Evolutionary conservation across 2,797 vertebrate genomes (phyloP).

Genomic region (Xiphophorus birchmanni): DNA sequence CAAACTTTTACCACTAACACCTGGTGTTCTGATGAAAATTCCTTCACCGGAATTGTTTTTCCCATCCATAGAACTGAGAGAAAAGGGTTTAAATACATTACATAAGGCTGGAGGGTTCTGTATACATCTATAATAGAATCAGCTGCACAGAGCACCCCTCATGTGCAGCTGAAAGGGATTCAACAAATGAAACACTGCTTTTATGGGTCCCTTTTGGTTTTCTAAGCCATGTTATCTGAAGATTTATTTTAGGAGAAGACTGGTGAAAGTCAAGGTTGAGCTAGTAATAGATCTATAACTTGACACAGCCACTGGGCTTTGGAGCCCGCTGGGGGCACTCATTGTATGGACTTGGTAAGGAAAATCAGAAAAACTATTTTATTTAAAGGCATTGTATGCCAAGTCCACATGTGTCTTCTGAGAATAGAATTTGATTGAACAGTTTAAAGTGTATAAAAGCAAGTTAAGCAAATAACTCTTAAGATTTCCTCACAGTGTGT

Average conservation of each 20-base stretch:
- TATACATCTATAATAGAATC: conserved; percentile 41
- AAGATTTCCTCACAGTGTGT: neutral
- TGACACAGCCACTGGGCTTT: conserved; percentile 20
- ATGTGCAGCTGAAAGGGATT: conserved; percentile 50
- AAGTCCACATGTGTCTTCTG: conserved; percentile 9
- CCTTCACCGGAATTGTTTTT: conserved; percentile 57
- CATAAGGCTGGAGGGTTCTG: conserved; percentile 34
- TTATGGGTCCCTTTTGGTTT: conserved; percentile 36
- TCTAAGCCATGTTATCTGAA: conserved; percentile 25
- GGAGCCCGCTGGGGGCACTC: conserved; percentile 9
- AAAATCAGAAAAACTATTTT: conserved; percentile 20
- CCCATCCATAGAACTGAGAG: conserved; percentile 12
- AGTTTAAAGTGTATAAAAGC: neutral
- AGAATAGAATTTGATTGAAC: neutral
- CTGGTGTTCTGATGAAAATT: conserved; percentile 53
- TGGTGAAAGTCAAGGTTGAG: conserved; percentile 27
- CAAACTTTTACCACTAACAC: conserved; percentile 1
- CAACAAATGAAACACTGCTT: conserved; percentile 45
- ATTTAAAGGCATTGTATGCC: conserved; percentile 6
- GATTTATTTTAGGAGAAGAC: conserved; percentile 17
- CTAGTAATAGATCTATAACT: conserved; percentile 27
- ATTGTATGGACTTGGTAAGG: neutral
- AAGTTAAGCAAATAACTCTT: neutral
- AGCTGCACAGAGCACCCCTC: conserved; percentile 21
- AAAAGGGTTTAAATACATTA: conserved; percentile 27